These are phyloP conservation scores for Falco peregrinus DNA, from an alignment of 2,797 vertebrate genomes.

Conservation along the genomic window DNA sequence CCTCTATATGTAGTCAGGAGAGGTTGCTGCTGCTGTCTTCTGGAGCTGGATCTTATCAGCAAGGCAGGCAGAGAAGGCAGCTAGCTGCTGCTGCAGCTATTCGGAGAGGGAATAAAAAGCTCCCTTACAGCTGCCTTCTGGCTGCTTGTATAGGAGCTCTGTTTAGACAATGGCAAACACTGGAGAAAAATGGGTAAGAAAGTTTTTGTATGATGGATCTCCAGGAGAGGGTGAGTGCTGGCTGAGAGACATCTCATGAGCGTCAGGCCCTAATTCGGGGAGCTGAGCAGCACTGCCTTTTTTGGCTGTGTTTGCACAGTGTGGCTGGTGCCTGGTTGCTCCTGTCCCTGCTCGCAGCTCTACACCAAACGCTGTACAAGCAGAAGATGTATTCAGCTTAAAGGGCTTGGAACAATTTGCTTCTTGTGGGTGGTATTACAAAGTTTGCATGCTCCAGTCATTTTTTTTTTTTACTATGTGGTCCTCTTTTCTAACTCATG, in stretches of 20 bases:
- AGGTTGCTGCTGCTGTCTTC: neutral
- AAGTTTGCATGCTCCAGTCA: neutral
- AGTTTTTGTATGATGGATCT: neutral
- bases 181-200: neutral
- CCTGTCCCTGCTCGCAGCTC: neutral
- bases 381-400: neutral
- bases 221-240: neutral
- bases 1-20: neutral
- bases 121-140: neutral
- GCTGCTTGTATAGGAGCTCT: neutral
- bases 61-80: neutral
- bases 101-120: neutral
- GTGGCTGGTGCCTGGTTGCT: neutral
- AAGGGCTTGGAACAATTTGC: neutral
- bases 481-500: neutral
- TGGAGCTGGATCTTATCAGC: neutral
- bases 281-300: neutral
- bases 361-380: too few relatives aligned
- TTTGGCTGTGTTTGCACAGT: neutral
- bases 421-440: neutral
- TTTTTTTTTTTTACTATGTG: neutral
- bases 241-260: neutral
- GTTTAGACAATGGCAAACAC: neutral
- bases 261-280: neutral
- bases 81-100: neutral